Percentiles rank a stretch among this genome's conserved stretches.
phyloP scores from a whole-genome alignment of 2,797 vertebrate species.

The Enoplosus armatus region DNA sequence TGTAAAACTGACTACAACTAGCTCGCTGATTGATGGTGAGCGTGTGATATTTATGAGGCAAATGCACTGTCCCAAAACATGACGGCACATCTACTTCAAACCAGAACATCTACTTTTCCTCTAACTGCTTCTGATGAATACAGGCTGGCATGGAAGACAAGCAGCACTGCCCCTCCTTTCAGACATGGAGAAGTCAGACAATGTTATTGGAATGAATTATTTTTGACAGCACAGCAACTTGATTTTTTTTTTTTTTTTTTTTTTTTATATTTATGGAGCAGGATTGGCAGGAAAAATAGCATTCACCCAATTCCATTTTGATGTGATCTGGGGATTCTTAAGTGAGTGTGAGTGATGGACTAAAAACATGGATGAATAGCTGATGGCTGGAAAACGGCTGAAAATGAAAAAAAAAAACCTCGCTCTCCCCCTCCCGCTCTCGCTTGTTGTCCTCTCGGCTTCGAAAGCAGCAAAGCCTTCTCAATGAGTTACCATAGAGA shows the following conservation, averaged over 20 bases:
- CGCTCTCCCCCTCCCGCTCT: constrained; percentile 14
- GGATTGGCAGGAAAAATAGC: constrained; percentile 51
- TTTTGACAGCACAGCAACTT: constrained; percentile 49
- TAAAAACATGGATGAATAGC: constrained; percentile 74
- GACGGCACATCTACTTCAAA: constrained; percentile 42
- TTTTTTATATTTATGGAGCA: constrained; percentile 30
- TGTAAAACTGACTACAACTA: constrained; percentile 56
- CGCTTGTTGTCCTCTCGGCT: constrained; percentile 61
- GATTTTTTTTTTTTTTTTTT: constrained; percentile 11
- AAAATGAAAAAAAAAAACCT: constrained; percentile 72
- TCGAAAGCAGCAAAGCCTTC: constrained; percentile 69
- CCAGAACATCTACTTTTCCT: constrained; percentile 37
- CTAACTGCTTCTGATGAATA: constrained; percentile 56
- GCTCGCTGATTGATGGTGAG: constrained; percentile 54
- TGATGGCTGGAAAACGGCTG: constrained; percentile 69
- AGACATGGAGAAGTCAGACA: constrained; percentile 44
- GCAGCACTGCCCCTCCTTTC: constrained; percentile 20
- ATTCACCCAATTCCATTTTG: constrained; percentile 59
- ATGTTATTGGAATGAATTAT: constrained; percentile 47
- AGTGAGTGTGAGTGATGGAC: constrained; percentile 69
- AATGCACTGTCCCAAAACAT: constrained; percentile 56
- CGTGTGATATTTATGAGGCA: constrained; percentile 62
- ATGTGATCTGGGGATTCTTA: constrained; percentile 68
- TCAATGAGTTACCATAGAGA: constrained; percentile 70
- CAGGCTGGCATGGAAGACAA: constrained; percentile 16